Evolutionary conservation across 2,113 vertebrate genomes (phyloP).

Genomic region (Cyanoramphus novaezelandiae): DNA sequence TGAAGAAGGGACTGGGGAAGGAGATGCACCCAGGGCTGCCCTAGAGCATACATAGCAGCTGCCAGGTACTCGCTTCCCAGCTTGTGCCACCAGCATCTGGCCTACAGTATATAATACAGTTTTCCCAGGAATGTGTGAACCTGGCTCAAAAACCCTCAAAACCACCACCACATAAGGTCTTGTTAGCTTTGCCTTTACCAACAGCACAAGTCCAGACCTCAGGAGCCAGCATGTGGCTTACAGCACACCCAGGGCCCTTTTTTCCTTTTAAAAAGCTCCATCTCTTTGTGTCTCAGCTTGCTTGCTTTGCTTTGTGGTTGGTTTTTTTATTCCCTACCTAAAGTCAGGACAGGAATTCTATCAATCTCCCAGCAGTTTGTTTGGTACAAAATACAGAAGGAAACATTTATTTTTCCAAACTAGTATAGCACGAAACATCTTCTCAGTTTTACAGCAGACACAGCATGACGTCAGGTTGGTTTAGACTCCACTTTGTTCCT

Average conservation of each 20-base stretch:
- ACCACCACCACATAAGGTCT: not conserved
- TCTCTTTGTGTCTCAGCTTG: not conserved
- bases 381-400: not conserved
- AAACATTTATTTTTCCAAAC: not conserved
- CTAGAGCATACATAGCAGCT: not conserved
- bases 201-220: not conserved
- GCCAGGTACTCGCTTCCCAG: not conserved
- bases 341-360: not conserved
- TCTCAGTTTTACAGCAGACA: not conserved
- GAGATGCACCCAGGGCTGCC: accelerated
- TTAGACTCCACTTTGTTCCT: not conserved
- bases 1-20: not conserved
- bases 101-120: not conserved
- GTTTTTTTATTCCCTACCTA: not conserved
- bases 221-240: not conserved
- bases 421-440: not conserved
- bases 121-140: not conserved
- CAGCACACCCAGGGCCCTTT: not conserved
- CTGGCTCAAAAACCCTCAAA: not conserved
- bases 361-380: not conserved
- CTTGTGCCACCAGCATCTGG: not conserved
- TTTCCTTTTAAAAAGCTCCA: not conserved
- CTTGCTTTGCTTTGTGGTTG: not conserved
- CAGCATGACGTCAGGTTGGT: not conserved
- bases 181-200: not conserved